Evolutionary conservation across 2,888 invertebrate species (phyloP), one percentile per base, ranked within the genome.

Genomic region (Andrena praecox): DNA sequence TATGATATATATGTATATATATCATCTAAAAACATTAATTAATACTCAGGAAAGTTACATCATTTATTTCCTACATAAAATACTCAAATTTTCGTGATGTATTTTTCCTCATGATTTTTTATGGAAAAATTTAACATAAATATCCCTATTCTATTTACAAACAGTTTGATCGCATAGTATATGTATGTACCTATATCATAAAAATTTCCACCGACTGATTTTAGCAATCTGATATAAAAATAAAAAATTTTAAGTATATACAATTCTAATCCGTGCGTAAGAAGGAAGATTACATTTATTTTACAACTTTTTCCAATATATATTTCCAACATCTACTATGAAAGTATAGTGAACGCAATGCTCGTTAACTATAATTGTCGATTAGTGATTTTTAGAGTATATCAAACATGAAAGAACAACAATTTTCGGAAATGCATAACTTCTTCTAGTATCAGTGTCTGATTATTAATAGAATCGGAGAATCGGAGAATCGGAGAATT

Each of bases 151-250:
- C 24, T 35, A 62, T n/a, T 56, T 10, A 31, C 48, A 42, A 76
- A 63, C 27, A 10, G 27, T 79, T 62, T 24, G 35, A 50, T 68
- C 42, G 5, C 48, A 16, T 63, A 16, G 24, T 33, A 52, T 27
- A 42, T 42, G 42, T 42, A 42, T 42, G 42, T 42, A 42, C 42
- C 42, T 56, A 56, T 24, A 71, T 67, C 48, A 60, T 27, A 54
- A 72, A 59, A 60, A 79, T 74, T 63, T 69, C 50, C 69, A 72
- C 52, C 35, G 67, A 84, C 74, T 84, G 77, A 75, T 80, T 77
- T 77, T 72, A 69, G 75, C 71, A 66, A 52, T 33, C 66, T 48
- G 29, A 80, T 75, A 54, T 71, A 74, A 80, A 50, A 73, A 62
- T 56, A 42, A 54, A 63, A 48, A 54, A 71, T 81, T 84, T 77